Evolutionary conservation across 2,113 vertebrate genomes (phyloP).

Genomic region (Callipepla californica): DNA sequence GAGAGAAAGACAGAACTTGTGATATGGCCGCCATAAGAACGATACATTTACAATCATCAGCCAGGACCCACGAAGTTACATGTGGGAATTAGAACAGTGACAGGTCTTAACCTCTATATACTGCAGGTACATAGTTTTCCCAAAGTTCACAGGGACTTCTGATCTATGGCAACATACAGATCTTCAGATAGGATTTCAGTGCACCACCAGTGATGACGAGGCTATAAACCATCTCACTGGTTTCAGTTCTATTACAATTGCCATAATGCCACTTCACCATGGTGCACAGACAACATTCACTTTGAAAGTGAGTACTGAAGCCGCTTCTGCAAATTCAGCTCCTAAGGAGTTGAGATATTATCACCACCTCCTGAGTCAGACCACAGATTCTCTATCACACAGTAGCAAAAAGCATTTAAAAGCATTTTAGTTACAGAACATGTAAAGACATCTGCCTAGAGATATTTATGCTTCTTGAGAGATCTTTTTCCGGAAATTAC

Average conservation of each 20-base stretch:
- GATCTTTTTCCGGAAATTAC: not conserved
- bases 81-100: not conserved
- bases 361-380: not conserved
- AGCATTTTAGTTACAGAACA: not conserved
- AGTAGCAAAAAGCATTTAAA: not conserved
- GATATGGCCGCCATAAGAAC: not conserved
- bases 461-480: not conserved
- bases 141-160: not conserved
- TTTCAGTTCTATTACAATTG: fast-evolving
- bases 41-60: not conserved
- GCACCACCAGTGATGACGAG: not conserved
- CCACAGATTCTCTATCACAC: not conserved
- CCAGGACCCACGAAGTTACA: not conserved
- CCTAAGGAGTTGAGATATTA: not conserved
- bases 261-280: not conserved
- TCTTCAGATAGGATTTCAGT: not conserved
- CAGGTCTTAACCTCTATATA: not conserved
- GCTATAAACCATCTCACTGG: not conserved
- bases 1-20: not conserved
- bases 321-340: not conserved
- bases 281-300: not conserved
- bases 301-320: not conserved
- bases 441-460: not conserved
- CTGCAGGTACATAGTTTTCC: not conserved
- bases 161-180: not conserved